Percentiles rank a stretch among this genome's conserved stretches.
Evolutionary conservation across 2,888 invertebrate genomes (phyloP).

Genomic region (Busseola fusca): DNA sequence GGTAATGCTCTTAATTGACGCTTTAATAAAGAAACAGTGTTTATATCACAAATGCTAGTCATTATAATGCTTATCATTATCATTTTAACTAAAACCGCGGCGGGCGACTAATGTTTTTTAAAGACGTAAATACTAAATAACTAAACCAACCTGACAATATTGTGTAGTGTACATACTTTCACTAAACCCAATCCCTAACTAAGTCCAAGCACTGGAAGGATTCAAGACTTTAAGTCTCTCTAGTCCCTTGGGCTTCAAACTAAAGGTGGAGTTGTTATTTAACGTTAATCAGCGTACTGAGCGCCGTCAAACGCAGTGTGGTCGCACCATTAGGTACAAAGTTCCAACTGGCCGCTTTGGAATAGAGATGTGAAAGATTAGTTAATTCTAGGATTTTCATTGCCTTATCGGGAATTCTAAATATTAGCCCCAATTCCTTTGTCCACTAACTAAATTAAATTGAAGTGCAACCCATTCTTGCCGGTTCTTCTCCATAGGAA

Average conservation of each 20-base stretch:
- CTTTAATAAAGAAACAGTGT: too few relatives aligned
- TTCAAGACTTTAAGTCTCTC: constrained; percentile 9
- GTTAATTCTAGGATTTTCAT: background rate
- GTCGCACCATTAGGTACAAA: constrained; percentile 41
- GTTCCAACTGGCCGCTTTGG: constrained; percentile 8
- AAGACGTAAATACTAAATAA: too few relatives aligned
- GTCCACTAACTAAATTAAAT: too few relatives aligned
- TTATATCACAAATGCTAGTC: too few relatives aligned
- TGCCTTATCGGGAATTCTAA: background rate
- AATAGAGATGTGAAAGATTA: constrained; percentile 25
- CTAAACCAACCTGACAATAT: background rate
- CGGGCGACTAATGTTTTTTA: background rate
- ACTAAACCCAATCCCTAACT: background rate
- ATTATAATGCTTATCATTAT: too few relatives aligned
- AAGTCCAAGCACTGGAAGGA: background rate
- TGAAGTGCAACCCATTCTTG: too few relatives aligned
- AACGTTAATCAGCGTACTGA: constrained; percentile 27
- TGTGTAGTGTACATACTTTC: background rate
- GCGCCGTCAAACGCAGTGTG: constrained; percentile 35
- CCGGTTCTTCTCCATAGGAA: too few relatives aligned
- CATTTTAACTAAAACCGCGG: background rate
- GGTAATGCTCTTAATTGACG: too few relatives aligned
- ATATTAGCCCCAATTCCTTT: too few relatives aligned
- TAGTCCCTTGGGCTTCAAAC: background rate
- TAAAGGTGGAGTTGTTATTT: constrained; percentile 30